A percentile compares a stretch with the other conserved stretches of the same genome.
Evolutionary conservation across 2,113 vertebrate species (phyloP).

Genomic region (Brachypodius melanocephalos): DNA sequence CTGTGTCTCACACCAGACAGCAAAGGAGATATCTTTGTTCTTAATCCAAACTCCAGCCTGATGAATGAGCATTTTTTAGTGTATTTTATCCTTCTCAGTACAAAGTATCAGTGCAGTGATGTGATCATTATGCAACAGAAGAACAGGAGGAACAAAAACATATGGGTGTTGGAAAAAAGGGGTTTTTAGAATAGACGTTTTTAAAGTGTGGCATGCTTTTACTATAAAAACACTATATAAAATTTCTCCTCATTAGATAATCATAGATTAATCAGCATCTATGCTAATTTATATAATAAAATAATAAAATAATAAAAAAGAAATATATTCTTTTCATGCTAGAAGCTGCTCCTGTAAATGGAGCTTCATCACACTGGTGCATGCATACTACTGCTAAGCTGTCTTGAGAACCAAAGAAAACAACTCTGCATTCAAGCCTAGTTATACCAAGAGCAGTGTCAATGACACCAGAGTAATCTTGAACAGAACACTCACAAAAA

Average conservation of each 20-base stretch:
- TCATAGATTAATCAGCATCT: neutral
- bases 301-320: too few species aligned
- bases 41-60: neutral
- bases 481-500: neutral
- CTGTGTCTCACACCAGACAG: accelerated
- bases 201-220: neutral
- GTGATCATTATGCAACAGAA: neutral
- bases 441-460: neutral
- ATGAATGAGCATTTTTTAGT: neutral
- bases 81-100: neutral
- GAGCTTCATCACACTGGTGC: neutral
- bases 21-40: neutral
- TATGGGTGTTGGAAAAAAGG: neutral
- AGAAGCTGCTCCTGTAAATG: neutral
- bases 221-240: neutral
- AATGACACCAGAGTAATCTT: neutral
- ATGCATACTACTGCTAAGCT: neutral
- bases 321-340: neutral
- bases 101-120: neutral
- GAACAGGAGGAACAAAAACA: neutral
- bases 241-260: neutral
- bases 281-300: neutral
- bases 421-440: neutral
- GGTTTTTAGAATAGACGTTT: neutral
- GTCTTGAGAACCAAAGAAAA: neutral